phyloP scores from a whole-genome alignment of 2,888 invertebrate species.

The Torymus aiolomorphi region DNA sequence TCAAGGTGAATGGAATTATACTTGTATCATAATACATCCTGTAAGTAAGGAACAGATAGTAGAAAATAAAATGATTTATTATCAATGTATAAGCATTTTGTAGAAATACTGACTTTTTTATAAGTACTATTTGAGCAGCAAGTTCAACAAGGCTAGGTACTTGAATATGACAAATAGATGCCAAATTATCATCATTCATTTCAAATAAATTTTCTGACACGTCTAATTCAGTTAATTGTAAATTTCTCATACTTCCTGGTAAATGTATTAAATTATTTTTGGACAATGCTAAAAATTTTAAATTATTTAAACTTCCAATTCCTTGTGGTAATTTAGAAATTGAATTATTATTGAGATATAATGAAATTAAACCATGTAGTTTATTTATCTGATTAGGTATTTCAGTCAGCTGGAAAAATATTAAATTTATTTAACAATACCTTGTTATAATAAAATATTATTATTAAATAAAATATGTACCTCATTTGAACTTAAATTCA shows the following conservation, averaged over 20 bases:
- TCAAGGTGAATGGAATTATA: conserved; percentile 79
- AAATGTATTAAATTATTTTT: conserved; percentile 78
- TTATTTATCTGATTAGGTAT: conserved; percentile 82
- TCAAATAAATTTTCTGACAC: conserved; percentile 79
- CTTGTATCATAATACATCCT: conserved; percentile 79
- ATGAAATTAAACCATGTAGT: conserved; percentile 79
- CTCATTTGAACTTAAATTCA: conserved; percentile 83
- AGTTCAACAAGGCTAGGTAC: conserved; percentile 78
- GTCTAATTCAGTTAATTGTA: conserved; percentile 78
- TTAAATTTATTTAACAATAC: conserved; percentile 49
- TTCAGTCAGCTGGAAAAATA: conserved; percentile 61
- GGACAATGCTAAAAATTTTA: conserved; percentile 78
- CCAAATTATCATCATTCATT: not conserved
- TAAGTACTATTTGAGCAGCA: conserved; percentile 78
- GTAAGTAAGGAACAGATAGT: conserved; percentile 53
- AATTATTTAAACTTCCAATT: conserved; percentile 79
- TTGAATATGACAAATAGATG: conserved; percentile 67
- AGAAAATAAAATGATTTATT: not conserved
- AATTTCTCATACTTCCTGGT: conserved; percentile 80
- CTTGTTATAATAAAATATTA: conserved; percentile 9
- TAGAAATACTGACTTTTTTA: conserved; percentile 68
- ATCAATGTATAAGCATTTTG: conserved; percentile 31
- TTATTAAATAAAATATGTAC: conserved; percentile 67
- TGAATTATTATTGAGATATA: conserved; percentile 82
- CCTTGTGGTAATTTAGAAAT: conserved; percentile 80